These are phyloP conservation scores for Cheirogaleus medius DNA, from an alignment of 2,113 vertebrate genomes.

Conservation along the genomic window DNA sequence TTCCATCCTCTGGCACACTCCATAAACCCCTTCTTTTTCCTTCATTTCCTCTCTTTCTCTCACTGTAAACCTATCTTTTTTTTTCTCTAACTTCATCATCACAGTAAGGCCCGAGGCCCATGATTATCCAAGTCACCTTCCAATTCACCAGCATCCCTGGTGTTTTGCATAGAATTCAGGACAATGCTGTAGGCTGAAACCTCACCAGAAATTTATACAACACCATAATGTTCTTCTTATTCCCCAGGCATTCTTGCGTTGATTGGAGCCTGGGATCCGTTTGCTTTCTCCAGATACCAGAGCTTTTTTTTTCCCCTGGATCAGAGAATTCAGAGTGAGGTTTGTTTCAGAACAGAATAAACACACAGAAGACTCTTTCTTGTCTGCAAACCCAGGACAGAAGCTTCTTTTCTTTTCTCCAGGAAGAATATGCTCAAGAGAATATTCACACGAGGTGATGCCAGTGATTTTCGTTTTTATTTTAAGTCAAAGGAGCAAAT, in stretches of 20 bases:
- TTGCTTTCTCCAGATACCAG: constrained; percentile 68
- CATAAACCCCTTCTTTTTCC: constrained; percentile 29
- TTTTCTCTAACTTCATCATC: constrained; percentile 45
- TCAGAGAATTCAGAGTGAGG: constrained; percentile 64
- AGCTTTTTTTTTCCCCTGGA: constrained; percentile 12
- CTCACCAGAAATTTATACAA: constrained; percentile 56
- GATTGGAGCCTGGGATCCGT: constrained; percentile 54
- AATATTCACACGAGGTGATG: constrained; percentile 33
- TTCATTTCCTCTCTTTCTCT: constrained; percentile 45
- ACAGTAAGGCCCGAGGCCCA: constrained; percentile 54
- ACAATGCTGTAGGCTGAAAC: constrained; percentile 73
- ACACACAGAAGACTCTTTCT: constrained; percentile 69
- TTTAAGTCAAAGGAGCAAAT: constrained; percentile 6
- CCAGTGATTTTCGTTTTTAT: constrained; percentile 39
- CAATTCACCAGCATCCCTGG: constrained; percentile 52
- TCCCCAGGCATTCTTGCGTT: constrained; percentile 46
- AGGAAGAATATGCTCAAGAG: constrained; percentile 49
- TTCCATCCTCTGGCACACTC: accelerated
- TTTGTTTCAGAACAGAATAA: constrained; percentile 64
- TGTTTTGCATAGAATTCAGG: constrained; percentile 76
- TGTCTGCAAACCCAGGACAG: constrained; percentile 53
- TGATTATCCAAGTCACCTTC: constrained; percentile 68
- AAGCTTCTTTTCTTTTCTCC: constrained; percentile 60
- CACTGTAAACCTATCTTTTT: not conserved
- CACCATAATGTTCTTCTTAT: constrained; percentile 12